Evolutionary conservation across 1,140 invertebrate genomes (phyloP).

Genomic region (Coenobita brevimanus): DNA sequence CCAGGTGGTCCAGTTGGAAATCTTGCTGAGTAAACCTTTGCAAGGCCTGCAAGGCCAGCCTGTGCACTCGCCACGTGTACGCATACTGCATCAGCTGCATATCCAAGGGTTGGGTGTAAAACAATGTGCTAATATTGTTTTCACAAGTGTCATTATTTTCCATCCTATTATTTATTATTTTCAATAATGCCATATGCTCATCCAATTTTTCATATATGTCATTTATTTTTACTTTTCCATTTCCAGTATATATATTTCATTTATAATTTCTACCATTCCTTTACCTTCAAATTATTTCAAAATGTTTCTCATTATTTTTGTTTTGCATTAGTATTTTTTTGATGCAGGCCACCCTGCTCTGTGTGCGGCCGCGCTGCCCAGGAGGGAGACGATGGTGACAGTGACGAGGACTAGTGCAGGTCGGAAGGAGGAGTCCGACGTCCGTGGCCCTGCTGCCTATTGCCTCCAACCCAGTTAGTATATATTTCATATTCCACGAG

Average conservation of each 20-base stretch:
- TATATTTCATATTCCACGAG: no score
- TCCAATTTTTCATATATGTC: not conserved
- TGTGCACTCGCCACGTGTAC: no score
- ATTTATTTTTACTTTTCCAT: constrained; percentile 3
- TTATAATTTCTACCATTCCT: not conserved
- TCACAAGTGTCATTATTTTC: not conserved
- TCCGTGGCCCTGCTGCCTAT: not conserved
- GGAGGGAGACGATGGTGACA: not conserved
- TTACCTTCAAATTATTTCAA: constrained; percentile 3
- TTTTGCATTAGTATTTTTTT: no score
- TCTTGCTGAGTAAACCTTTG: no score
- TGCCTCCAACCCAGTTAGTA: not conserved
- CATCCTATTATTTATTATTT: not conserved
- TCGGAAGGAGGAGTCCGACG: not conserved
- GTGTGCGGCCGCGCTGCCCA: not conserved
- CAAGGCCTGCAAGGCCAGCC: not conserved
- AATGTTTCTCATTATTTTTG: not conserved
- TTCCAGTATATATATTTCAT: constrained; percentile 3
- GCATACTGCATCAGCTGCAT: constrained; percentile 1
- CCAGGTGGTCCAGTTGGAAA: no score
- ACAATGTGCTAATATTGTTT: not conserved
- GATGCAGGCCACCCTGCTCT: not conserved
- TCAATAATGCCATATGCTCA: constrained; percentile 3
- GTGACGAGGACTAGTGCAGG: not conserved
- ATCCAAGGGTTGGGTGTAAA: not conserved